Conservation (phyloP, 2,888 invertebrate genomes). For the Hipparchia semele region DNA sequence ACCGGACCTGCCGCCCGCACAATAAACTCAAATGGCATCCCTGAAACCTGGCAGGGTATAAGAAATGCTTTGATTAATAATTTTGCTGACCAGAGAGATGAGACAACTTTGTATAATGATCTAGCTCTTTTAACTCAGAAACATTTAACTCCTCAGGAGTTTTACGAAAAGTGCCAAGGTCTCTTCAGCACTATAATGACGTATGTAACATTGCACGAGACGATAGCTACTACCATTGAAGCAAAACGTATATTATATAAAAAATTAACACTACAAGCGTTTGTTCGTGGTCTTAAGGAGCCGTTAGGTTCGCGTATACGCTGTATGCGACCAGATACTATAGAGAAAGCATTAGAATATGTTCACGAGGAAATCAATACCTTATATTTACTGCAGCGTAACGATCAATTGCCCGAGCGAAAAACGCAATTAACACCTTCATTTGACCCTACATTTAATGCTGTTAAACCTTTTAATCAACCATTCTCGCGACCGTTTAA, state of each 20-base stretch:
- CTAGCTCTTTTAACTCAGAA: slow-evolving; percentile 35
- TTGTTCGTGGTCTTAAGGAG: slow-evolving; percentile 37
- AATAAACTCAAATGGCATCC: background rate
- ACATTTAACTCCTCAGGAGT: slow-evolving; percentile 33
- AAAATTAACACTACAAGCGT: slow-evolving; percentile 36
- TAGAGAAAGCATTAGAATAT: no score
- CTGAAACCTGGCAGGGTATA: slow-evolving; percentile 37
- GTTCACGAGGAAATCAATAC: no score
- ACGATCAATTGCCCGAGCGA: no score
- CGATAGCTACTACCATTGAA: slow-evolving; percentile 29
- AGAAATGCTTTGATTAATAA: slow-evolving; percentile 43
- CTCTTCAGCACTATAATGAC: slow-evolving; percentile 39
- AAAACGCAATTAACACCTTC: no score
- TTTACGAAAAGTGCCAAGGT: slow-evolving; percentile 33
- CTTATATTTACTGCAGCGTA: no score
- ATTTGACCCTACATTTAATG: no score
- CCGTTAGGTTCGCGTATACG: no score
- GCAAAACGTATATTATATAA: slow-evolving; percentile 37
- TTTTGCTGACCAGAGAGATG: slow-evolving; percentile 45
- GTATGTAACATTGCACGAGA: slow-evolving; percentile 29
- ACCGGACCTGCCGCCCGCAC: slow-evolving; percentile 28
- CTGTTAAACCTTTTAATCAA: no score
- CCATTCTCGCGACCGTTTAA: no score
- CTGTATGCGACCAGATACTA: no score
- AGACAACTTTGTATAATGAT: slow-evolving; percentile 45